phyloP scores from a whole-genome alignment of 1,140 invertebrate species.

The Drosophila paulistorum region DNA sequence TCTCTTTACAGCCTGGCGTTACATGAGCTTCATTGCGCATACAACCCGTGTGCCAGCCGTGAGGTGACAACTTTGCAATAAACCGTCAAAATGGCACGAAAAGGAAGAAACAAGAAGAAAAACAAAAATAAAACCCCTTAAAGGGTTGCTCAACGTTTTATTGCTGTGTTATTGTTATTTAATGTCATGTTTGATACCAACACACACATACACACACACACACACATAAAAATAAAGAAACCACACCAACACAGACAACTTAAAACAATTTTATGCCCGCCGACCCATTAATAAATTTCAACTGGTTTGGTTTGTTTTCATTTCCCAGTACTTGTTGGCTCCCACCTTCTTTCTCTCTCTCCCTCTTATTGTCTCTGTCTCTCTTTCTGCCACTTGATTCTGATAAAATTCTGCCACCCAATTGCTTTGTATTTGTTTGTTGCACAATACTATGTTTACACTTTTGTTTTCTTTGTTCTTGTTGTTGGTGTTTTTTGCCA shows the following conservation, averaged over 20 bases:
- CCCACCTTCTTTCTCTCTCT: not conserved
- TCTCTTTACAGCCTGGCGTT: constrained; percentile 18
- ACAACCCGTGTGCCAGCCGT: constrained; percentile 57
- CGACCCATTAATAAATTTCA: constrained; percentile 70
- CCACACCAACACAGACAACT: constrained; percentile 38
- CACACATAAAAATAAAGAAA: constrained; percentile 37
- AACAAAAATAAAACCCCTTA: constrained; percentile 29
- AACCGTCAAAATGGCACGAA: constrained; percentile 50
- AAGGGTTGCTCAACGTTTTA: constrained; percentile 66
- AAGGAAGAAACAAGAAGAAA: constrained; percentile 18
- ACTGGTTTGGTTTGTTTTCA: constrained; percentile 67
- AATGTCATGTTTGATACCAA: constrained; percentile 75
- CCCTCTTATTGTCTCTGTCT: not conserved
- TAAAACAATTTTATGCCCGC: constrained; percentile 74
- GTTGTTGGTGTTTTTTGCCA: constrained; percentile 33
- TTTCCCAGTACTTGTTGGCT: constrained; percentile 48
- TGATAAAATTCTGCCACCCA: constrained; percentile 48
- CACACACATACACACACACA: constrained; percentile 48
- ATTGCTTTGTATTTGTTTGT: constrained; percentile 55
- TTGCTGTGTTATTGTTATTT: constrained; percentile 78
- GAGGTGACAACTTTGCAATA: constrained; percentile 54
- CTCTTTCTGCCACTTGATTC: constrained; percentile 8
- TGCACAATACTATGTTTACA: constrained; percentile 56
- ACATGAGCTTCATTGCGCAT: constrained; percentile 46
- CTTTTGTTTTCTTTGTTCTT: constrained; percentile 18